These are phyloP conservation scores for Morone saxatilis DNA, from an alignment of 2,113 vertebrate genomes.

Conservation along the genomic window DNA sequence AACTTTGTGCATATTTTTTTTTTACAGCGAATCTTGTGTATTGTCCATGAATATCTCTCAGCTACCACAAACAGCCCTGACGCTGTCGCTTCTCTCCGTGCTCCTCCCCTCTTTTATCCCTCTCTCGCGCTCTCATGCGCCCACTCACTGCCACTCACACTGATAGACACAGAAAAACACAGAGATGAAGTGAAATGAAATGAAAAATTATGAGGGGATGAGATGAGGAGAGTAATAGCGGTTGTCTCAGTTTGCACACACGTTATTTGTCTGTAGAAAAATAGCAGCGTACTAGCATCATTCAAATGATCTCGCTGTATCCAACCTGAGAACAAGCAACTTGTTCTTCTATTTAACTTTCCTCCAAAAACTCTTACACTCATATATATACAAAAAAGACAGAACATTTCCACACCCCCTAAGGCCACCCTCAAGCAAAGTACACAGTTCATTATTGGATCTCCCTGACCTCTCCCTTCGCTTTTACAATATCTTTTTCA, in stretches of 20 bases:
- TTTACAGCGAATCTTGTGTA: constrained; percentile 8
- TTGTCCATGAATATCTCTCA: constrained; percentile 42
- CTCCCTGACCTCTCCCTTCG: constrained; percentile 21
- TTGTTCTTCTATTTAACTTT: not conserved
- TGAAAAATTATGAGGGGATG: constrained; percentile 51
- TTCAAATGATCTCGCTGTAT: constrained; percentile 19
- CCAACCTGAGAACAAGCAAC: not conserved
- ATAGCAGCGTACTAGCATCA: not conserved
- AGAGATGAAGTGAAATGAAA: constrained; percentile 57
- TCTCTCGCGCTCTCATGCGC: constrained; percentile 36
- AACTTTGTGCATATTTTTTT: constrained; percentile 34
- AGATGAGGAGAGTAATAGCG: constrained; percentile 42
- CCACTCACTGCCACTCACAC: constrained; percentile 65
- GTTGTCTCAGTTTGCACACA: constrained; percentile 30
- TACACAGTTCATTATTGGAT: constrained; percentile 29
- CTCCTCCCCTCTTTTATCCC: constrained; percentile 49
- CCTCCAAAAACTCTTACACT: not conserved
- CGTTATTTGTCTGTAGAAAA: not conserved
- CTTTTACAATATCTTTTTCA: constrained; percentile 27
- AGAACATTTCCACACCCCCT: constrained; percentile 25
- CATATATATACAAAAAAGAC: constrained; percentile 10
- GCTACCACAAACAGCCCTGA: constrained; percentile 4
- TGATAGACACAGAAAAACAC: constrained; percentile 59
- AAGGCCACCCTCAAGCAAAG: constrained; percentile 44
- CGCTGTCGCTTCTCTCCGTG: constrained; percentile 21